Percentiles rank a stretch among this genome's conserved stretches.
Conservation (phyloP, 2,888 invertebrate species). For the Zootermopsis nevadensis region DNA sequence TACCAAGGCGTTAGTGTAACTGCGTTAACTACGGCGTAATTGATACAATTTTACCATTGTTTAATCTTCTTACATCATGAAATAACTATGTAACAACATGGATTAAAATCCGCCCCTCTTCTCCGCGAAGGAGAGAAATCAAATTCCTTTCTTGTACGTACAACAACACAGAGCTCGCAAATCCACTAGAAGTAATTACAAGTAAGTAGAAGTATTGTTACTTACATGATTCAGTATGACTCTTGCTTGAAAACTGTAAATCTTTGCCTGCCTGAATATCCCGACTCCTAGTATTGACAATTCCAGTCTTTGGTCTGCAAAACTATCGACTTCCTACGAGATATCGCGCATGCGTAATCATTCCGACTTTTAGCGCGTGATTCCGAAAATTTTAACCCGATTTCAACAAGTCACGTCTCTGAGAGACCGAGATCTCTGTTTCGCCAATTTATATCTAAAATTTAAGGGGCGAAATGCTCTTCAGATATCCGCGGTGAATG, state of each 20-base stretch:
- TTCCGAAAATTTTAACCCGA: neutral
- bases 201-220: neutral
- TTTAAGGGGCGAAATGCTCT: too few relatives aligned
- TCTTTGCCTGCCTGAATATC: conserved; percentile 15
- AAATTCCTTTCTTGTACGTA: neutral
- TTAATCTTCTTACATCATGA: neutral
- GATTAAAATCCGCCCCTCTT: neutral
- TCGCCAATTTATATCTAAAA: too few relatives aligned
- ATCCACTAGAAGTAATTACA: too few relatives aligned
- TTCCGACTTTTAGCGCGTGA: neutral
- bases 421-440: too few relatives aligned
- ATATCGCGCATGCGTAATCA: conserved; percentile 2
- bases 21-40: too few relatives aligned
- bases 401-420: too few relatives aligned
- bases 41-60: too few relatives aligned
- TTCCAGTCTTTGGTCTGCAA: conserved; percentile 42
- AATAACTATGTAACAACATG: neutral
- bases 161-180: too few relatives aligned
- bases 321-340: conserved; percentile 38
- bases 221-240: conserved; percentile 37
- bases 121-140: neutral
- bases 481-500: too few relatives aligned
- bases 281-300: conserved; percentile 45
- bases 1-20: too few relatives aligned
- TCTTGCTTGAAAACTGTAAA: neutral